A percentile compares a stretch with the other conserved stretches of the same genome.
These are phyloP conservation scores for Silurus asotus DNA, from an alignment of 2,113 vertebrate species.

Conservation along the genomic window DNA sequence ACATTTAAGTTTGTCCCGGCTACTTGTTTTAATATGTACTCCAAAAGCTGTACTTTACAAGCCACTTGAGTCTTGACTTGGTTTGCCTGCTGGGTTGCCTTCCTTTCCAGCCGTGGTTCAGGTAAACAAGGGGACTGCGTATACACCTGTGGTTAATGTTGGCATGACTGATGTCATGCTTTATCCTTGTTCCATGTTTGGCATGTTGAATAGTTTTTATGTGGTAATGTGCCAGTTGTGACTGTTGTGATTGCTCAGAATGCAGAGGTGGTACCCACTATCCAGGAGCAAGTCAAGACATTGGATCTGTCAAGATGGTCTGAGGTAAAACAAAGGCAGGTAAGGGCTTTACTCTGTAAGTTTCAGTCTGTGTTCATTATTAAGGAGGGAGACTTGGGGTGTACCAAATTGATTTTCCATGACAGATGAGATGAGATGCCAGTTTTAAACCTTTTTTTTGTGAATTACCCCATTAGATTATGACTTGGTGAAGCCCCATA, in stretches of 20 bases:
- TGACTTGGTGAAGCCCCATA: too few relatives aligned
- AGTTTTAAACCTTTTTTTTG: too few relatives aligned
- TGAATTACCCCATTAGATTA: too few relatives aligned
- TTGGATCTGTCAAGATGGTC: background rate
- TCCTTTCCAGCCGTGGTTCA: slow-evolving; percentile 4
- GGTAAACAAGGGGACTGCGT: background rate
- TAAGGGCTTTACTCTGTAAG: too few relatives aligned
- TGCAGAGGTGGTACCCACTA: too few relatives aligned
- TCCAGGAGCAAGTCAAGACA: background rate
- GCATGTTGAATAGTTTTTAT: background rate
- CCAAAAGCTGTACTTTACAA: background rate
- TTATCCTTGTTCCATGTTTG: background rate
- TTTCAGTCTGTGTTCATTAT: too few relatives aligned
- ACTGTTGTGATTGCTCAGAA: background rate
- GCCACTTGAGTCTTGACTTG: background rate
- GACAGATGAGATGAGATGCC: too few relatives aligned
- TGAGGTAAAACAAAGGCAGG: too few relatives aligned
- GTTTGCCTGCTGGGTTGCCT: slow-evolving; percentile 21
- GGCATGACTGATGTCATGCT: background rate
- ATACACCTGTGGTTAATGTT: slow-evolving; percentile 22
- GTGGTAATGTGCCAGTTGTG: background rate
- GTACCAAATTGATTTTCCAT: too few relatives aligned
- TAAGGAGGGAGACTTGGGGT: too few relatives aligned
- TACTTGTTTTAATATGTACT: slow-evolving; percentile 11
- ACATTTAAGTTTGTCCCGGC: background rate